Evolutionary conservation across 2,888 invertebrate genomes (phyloP).

Genomic region (Euzophera pinguis): DNA sequence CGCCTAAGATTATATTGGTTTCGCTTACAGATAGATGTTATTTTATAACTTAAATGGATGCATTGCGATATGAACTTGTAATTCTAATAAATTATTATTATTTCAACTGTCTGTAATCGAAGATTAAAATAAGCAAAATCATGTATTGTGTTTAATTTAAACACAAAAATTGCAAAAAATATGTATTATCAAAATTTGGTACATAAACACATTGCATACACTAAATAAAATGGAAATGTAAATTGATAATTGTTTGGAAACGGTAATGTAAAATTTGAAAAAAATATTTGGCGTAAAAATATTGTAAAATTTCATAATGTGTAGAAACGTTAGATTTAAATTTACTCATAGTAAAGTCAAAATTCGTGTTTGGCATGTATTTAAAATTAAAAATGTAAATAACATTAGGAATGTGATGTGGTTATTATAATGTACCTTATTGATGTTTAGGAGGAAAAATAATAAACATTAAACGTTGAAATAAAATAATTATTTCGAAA

Average conservation of each 20-base stretch:
- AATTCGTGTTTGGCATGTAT: constrained; percentile 73
- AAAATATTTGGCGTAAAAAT: constrained; percentile 63
- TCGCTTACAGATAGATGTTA: background rate
- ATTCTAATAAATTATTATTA: background rate
- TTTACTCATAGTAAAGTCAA: constrained; percentile 63
- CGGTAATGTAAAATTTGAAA: constrained; percentile 33
- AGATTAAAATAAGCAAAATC: background rate
- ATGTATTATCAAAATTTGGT: constrained; percentile 4
- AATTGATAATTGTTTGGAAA: constrained; percentile 35
- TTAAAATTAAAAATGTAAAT: constrained; percentile 61
- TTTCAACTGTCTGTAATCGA: background rate
- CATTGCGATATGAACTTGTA: background rate
- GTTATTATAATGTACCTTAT: constrained; percentile 62
- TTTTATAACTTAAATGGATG: background rate
- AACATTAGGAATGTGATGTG: constrained; percentile 69
- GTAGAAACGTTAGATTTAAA: constrained; percentile 57
- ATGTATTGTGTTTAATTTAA: background rate
- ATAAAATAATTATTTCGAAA: constrained; percentile 19
- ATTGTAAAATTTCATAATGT: constrained; percentile 63
- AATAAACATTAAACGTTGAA: constrained; percentile 33
- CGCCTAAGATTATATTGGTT: constrained; percentile 4
- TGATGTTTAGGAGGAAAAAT: constrained; percentile 55
- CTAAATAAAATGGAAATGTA: constrained; percentile 27
- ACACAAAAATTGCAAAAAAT: constrained; percentile 7
- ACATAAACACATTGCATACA: constrained; percentile 6